Evolutionary conservation across 2,888 invertebrate genomes (phyloP).

Genomic region (Polia nebulosa): DNA sequence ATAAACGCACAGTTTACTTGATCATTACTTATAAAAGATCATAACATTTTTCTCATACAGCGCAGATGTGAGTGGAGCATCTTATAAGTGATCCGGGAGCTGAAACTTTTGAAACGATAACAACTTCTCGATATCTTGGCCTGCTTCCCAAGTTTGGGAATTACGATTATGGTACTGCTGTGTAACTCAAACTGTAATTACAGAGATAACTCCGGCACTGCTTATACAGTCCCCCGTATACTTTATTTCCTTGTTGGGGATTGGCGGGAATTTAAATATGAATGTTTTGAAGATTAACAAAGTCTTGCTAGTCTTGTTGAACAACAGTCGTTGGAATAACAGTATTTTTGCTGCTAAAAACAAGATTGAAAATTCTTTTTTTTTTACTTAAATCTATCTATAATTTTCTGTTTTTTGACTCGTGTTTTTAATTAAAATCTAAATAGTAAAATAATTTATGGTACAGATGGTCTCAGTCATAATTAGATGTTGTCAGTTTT

Average conservation of each 20-base stretch:
- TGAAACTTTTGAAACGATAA: conserved; percentile 70
- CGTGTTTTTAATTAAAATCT: background rate
- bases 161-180: conserved; percentile 74
- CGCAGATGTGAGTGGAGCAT: conserved; percentile 56
- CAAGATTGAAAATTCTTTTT: background rate
- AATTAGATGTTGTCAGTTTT: conserved; percentile 29
- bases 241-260: conserved; percentile 46
- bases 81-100: conserved; percentile 63
- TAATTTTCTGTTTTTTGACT: background rate
- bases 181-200: conserved; percentile 73
- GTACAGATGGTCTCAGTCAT: conserved; percentile 1
- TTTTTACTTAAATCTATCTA: background rate
- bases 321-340: background rate
- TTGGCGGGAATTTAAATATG: conserved; percentile 21
- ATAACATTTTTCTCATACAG: conserved; percentile 62
- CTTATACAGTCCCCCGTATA: conserved; percentile 64
- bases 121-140: conserved; percentile 72
- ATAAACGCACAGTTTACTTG: conserved; percentile 35
- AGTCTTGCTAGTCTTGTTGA: too few species aligned
- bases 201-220: conserved; percentile 63
- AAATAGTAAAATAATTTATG: conserved; percentile 12
- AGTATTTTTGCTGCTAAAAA: background rate
- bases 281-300: conserved; percentile 10
- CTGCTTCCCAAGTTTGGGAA: conserved; percentile 69
- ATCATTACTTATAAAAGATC: conserved; percentile 56